These are phyloP conservation scores for Trypoxylus dichotomus DNA, from an alignment of 1,140 invertebrate genomes.

Conservation along the genomic window DNA sequence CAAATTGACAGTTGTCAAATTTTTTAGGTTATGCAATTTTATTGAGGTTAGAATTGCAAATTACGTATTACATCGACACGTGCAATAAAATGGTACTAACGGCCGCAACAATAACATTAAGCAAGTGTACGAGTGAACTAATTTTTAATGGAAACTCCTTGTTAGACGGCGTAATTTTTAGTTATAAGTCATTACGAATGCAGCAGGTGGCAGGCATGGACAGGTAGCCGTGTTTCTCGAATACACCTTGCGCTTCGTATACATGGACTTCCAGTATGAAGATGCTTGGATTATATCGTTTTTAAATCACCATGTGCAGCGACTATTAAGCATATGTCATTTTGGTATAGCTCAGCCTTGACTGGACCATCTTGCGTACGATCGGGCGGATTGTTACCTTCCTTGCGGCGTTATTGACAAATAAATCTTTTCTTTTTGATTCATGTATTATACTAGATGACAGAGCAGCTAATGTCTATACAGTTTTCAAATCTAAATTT, in stretches of 20 bases:
- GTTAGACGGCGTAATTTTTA: conserved; percentile 36
- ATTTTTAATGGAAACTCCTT: conserved; percentile 28
- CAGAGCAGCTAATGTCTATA: no score
- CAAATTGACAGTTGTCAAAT: no score
- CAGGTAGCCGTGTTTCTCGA: conserved; percentile 32
- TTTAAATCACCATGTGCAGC: neutral
- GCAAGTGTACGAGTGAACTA: neutral
- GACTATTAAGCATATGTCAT: neutral
- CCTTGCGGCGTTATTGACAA: neutral
- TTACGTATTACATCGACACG: no score
- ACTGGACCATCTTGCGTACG: neutral
- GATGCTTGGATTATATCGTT: neutral
- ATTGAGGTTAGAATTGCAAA: no score
- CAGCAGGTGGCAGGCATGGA: conserved; percentile 35
- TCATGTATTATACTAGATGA: no score
- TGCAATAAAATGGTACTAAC: no score
- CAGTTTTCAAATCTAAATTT: no score
- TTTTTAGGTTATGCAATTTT: no score
- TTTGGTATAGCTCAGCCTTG: neutral
- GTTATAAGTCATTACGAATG: conserved; percentile 28
- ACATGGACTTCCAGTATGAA: neutral
- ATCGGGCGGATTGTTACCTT: neutral
- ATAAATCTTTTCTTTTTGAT: neutral
- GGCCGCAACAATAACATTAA: neutral
- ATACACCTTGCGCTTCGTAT: conserved; percentile 32